phyloP scores from a whole-genome alignment of 2,797 vertebrate genomes.

The Antennarius maculatus region DNA sequence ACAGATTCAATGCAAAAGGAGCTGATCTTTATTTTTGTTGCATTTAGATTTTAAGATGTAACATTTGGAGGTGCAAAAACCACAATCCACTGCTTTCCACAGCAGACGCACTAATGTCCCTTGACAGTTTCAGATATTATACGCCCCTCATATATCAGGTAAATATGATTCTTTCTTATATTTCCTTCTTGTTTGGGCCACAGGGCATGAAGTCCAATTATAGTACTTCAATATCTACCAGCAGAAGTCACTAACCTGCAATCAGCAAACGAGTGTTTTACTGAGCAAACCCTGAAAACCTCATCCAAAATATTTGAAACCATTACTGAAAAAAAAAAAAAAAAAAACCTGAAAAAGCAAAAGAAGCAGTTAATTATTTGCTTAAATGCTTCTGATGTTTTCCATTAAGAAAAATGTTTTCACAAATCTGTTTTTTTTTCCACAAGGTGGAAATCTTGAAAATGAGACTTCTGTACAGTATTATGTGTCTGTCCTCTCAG shows the following conservation, averaged over 20 bases:
- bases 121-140: constrained; percentile 45
- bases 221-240: constrained; percentile 73
- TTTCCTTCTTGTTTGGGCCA: constrained; percentile 71
- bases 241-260: constrained; percentile 75
- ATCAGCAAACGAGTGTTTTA: constrained; percentile 79
- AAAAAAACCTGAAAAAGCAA: constrained; percentile 66
- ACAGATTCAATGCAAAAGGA: constrained; percentile 15
- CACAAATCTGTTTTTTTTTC: constrained; percentile 66
- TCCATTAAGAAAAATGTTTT: constrained; percentile 71
- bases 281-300: constrained; percentile 74
- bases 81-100: constrained; percentile 20
- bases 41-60: constrained; percentile 1
- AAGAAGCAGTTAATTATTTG: constrained; percentile 71
- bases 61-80: constrained; percentile 13
- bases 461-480: constrained; percentile 52
- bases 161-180: constrained; percentile 68
- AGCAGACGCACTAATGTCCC: constrained; percentile 34
- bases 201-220: constrained; percentile 78
- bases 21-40: constrained; percentile 11
- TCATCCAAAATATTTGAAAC: constrained; percentile 78
- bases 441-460: constrained; percentile 47
- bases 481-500: constrained; percentile 43
- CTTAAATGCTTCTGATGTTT: constrained; percentile 70
- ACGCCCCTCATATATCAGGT: constrained; percentile 44
- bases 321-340: constrained; percentile 54